Evolutionary conservation across 2,113 vertebrate species (phyloP), one percentile per base, ranked within the genome.

Genomic region (Sylvia atricapilla): DNA sequence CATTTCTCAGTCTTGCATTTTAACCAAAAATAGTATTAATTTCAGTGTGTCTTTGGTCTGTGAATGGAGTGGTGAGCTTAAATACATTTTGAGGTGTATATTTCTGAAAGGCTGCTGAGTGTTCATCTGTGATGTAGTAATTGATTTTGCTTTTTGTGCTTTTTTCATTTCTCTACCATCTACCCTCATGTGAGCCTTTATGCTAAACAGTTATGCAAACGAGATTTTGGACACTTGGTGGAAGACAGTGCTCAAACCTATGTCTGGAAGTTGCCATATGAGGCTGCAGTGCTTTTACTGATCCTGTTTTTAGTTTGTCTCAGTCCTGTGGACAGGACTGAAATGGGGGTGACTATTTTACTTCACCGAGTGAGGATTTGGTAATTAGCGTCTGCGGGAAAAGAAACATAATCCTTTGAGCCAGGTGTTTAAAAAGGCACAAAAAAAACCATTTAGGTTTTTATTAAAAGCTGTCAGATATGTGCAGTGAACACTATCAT

Each of bases 171-270:
- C 14, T 31, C 15, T 35, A 23, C 17, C 59, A 53, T 43, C 35
- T 74, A 58, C 19, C 12, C 31, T 55, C 50, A 4, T 20, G 24
- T 3, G 15, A 59, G 23, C 14, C 9, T 41, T 81, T 43, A 15
- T 44, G 5, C 33, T 78, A 37, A 58, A 52, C 17, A 55, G n/a
- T 60, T 79, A 28, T 6, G 6, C 43, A 78, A 70, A 70, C 11
- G 7, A 55, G 22, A 21, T 75, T 81, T 86, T 64, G 33, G 73
- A 68, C 19, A 5, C 22, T 62, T 49, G n/a, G 35, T 22, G 31
- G 63, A 77, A 67, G n/a, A 9, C 9, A 3, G 6, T 0, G 1
- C 50, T 72, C 30, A 90, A 84, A 68, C 9, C 8, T 49, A 0
- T 35, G 14, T n/a, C 46, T 67, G 53, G 35, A 81, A 68, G 44